Percentiles rank a stretch among this genome's conserved stretches.
phyloP scores from a whole-genome alignment of 2,113 vertebrate genomes.

The Ursus arctos region DNA sequence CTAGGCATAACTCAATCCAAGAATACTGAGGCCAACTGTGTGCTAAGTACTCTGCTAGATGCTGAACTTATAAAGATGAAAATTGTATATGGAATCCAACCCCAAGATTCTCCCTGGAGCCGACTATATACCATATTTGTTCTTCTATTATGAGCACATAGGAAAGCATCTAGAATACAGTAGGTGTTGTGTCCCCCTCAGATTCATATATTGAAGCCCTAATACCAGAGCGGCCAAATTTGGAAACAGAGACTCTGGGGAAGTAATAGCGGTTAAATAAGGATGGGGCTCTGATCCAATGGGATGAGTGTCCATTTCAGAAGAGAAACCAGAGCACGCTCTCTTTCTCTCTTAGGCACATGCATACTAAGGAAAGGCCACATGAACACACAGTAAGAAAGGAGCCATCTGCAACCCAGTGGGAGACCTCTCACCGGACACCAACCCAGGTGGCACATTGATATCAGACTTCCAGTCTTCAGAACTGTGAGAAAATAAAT shows the following conservation, averaged over 20 bases:
- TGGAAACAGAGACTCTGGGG: background rate
- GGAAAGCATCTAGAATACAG: background rate
- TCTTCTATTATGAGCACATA: background rate
- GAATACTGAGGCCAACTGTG: background rate
- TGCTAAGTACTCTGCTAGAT: background rate
- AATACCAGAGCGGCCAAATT: background rate
- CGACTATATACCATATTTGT: background rate
- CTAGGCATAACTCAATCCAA: background rate
- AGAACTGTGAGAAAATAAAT: background rate
- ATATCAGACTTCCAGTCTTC: background rate
- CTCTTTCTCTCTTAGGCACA: too few species aligned
- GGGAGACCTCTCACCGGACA: accelerated
- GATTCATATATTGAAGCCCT: background rate
- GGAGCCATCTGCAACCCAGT: accelerated
- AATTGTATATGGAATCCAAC: background rate
- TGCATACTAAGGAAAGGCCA: background rate
- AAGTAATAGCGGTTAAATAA: background rate
- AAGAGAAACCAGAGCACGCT: background rate
- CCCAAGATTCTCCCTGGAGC: background rate
- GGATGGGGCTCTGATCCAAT: background rate
- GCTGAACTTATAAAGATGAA: background rate
- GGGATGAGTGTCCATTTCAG: background rate
- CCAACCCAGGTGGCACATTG: background rate
- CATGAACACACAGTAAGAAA: background rate
- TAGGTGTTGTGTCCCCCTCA: too few species aligned